Evolutionary conservation across 2,888 invertebrate genomes (phyloP), one percentile per base, ranked within the genome.

Genomic region (Eilema sororculum): DNA sequence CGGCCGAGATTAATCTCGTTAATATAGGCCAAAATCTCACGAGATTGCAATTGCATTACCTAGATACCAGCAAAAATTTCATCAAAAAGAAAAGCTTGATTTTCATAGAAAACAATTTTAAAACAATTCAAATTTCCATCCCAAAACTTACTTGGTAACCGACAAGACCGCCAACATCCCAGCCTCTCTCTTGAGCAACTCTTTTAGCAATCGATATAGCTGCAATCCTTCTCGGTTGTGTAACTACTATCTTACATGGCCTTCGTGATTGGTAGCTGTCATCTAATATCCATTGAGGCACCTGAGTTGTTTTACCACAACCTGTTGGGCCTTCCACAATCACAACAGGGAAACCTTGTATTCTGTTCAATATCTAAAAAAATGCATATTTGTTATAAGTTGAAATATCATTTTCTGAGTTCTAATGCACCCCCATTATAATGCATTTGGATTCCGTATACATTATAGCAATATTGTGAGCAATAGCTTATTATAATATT

Each of bases 311-410:
- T 91, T 98, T 98, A 24, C 99, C 99, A 89, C 99, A 99, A 0
- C 99, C 99, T 0, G 99, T 99, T 0, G 97, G 97, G 0, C 99
- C 99, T 91, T 98, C 97, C 61, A 99, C 96, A 16, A 99, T 96
- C 0, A 98, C 96, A 0, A 99, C 98, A 67, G 97, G 96, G 87
- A 97, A 97, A 1, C 96, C 94, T 24, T 96, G 93, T 13, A 99
- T 96, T 65, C 96, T 95, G 4, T 96, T 90, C 3, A 98, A 78
- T 68, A 99, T 98, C 96, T 98, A 84, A 10, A 84, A 73, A 60
- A 67, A 25, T 6, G 9, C 33, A 33, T 6, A 33, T 33, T 33
- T 4, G 8, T 33, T 33, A 33, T 8, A 33, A 33, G 9, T 33
- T 8, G 8, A 33, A 33, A 33, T 8, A 33, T 8, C 33, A 6